Evolutionary conservation across 2,113 vertebrate genomes (phyloP).

Genomic region (Dasyurus viverrinus): DNA sequence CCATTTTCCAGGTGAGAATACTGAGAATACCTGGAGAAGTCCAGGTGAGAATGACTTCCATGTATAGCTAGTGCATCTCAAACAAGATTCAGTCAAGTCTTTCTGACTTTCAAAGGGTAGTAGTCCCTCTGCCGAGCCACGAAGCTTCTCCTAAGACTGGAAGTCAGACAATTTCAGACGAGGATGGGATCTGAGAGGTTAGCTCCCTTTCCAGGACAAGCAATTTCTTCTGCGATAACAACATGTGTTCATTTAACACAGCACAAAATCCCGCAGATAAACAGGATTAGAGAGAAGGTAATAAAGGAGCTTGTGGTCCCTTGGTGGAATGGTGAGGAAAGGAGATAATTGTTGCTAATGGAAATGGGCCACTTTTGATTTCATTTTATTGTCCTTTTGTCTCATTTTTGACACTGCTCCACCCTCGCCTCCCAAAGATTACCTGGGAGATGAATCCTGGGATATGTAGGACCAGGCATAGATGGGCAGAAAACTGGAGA

Average conservation of each 20-base stretch:
- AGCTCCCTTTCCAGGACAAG: background rate
- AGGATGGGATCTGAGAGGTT: background rate
- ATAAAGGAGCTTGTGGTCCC: background rate
- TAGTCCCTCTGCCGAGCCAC: no score
- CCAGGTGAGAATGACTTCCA: no score
- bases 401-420: background rate
- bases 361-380: background rate
- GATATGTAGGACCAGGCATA: background rate
- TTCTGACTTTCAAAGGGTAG: no score
- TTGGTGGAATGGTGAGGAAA: background rate
- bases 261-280: background rate
- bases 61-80: background rate
- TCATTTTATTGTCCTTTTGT: background rate
- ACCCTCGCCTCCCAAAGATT: background rate
- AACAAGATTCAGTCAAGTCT: no score
- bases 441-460: background rate
- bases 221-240: background rate
- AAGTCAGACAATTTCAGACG: no score
- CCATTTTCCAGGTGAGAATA: background rate
- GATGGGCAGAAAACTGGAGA: background rate
- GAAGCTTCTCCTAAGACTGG: no score
- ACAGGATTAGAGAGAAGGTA: background rate
- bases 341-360: background rate
- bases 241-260: background rate
- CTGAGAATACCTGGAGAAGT: background rate